A percentile compares a stretch with the other conserved stretches of the same genome.
Evolutionary conservation across 2,888 invertebrate species (phyloP).

Genomic region (Drosophila prostipennis): DNA sequence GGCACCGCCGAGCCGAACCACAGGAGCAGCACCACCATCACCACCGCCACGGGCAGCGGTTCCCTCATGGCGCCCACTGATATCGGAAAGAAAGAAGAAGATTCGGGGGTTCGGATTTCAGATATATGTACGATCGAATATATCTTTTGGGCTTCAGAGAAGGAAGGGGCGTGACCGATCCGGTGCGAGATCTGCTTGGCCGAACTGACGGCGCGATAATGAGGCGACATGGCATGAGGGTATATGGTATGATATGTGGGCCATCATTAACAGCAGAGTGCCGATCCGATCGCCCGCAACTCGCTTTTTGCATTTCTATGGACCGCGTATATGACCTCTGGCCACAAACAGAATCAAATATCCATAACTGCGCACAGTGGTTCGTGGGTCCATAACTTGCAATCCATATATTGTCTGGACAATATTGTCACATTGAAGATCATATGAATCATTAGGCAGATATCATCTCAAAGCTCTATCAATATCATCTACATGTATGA

Average conservation of each 20-base stretch:
- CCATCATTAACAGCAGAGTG: constrained; percentile 45
- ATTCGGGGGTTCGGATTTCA: not conserved
- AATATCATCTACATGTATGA: constrained; percentile 6
- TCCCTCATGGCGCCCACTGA: constrained; percentile 36
- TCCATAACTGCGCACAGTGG: constrained; percentile 58
- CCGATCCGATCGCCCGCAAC: constrained; percentile 54
- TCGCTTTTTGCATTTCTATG: constrained; percentile 65
- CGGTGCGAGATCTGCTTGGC: constrained; percentile 20
- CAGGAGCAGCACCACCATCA: constrained; percentile 57
- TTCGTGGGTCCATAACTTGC: not conserved
- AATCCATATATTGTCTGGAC: not conserved
- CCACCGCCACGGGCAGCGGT: constrained; percentile 35
- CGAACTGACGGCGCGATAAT: constrained; percentile 39
- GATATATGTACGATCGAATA: not conserved
- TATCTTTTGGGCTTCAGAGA: not conserved
- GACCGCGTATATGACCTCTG: constrained; percentile 61
- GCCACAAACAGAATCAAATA: constrained; percentile 40
- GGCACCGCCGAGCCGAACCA: constrained; percentile 51
- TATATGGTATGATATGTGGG: constrained; percentile 37
- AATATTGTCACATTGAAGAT: not conserved
- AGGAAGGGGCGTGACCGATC: constrained; percentile 10
- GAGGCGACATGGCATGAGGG: constrained; percentile 11
- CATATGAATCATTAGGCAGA: constrained; percentile 2
- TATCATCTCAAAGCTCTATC: constrained; percentile 8
- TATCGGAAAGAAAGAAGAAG: not conserved